Conservation (phyloP, 2,797 vertebrate genomes). For the Potorous gilbertii region DNA sequence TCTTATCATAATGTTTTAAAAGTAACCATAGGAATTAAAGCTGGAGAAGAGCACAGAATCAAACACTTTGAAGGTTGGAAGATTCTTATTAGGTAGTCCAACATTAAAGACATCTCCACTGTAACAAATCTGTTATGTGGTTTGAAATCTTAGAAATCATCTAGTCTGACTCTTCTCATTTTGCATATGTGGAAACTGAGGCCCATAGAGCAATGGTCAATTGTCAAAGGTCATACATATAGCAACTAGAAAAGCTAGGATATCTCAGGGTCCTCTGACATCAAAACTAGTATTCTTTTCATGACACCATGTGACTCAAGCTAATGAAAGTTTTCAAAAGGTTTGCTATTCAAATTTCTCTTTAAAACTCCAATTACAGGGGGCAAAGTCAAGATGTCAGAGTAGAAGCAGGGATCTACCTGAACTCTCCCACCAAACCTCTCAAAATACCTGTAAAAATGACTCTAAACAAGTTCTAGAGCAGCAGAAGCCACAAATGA, state of each 20-base stretch:
- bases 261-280: not conserved
- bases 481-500: too few species aligned
- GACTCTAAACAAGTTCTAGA: too few species aligned
- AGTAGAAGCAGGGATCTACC: too few species aligned
- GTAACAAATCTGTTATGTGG: not conserved
- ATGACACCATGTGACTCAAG: not conserved
- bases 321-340: not conserved
- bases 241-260: not conserved
- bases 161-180: not conserved
- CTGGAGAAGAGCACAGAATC: not conserved
- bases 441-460: too few species aligned
- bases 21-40: not conserved
- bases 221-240: not conserved
- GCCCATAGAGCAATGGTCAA: not conserved
- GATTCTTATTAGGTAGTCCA: not conserved
- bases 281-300: not conserved
- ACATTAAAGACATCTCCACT: not conserved
- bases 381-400: too few species aligned
- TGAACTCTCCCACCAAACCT: too few species aligned
- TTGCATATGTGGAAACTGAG: not conserved
- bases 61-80: not conserved
- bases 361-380: not conserved
- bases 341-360: not conserved
- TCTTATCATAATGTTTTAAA: not conserved
- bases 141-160: not conserved